Conservation (phyloP, 2,113 vertebrate species). For the Cercopithecus mona region DNA sequence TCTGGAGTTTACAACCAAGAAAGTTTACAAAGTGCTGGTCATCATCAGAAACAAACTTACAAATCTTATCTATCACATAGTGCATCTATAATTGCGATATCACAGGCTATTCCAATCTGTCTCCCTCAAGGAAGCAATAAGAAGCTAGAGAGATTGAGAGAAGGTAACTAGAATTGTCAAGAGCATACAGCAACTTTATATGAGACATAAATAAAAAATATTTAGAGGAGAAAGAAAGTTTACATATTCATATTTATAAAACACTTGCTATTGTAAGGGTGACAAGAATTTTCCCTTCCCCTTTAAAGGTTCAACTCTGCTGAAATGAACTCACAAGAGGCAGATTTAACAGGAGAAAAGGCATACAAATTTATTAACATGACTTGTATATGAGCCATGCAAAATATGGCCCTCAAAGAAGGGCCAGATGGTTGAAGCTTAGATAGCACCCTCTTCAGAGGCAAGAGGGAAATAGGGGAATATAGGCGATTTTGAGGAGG, state of each 20-base stretch:
- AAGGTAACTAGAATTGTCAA: background rate
- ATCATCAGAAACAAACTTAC: background rate
- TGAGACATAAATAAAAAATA: background rate
- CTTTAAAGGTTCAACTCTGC: background rate
- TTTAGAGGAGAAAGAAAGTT: background rate
- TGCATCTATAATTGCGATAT: background rate
- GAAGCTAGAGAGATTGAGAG: background rate
- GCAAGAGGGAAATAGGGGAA: background rate
- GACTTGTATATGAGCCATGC: background rate
- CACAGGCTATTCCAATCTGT: background rate
- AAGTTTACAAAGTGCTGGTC: background rate
- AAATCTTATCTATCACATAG: background rate
- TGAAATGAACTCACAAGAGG: background rate
- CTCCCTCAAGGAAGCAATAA: background rate
- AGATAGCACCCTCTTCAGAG: background rate
- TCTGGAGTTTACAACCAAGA: background rate
- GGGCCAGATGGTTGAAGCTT: background rate
- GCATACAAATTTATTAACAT: background rate
- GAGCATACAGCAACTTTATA: background rate
- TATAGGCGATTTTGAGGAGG: background rate
- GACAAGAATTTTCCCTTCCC: background rate
- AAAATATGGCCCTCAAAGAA: background rate
- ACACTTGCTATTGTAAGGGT: background rate
- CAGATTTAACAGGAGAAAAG: background rate
- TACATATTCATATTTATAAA: background rate